phyloP scores from a whole-genome alignment of 2,797 vertebrate species.

The Sebastes diploproa region DNA sequence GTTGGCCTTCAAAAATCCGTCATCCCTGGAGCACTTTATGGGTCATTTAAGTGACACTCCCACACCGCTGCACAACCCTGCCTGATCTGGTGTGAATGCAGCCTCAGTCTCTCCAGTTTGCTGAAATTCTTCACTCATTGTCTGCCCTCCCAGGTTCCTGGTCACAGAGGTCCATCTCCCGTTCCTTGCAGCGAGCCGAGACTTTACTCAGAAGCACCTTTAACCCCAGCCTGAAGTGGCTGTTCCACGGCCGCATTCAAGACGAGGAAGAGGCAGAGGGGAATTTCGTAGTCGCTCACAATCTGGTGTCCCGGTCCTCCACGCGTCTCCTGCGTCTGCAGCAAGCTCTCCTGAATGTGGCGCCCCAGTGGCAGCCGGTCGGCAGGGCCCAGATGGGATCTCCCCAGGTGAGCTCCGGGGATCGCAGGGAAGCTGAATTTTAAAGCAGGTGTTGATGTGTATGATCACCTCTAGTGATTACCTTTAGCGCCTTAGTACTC shows the following conservation, averaged over 20 bases:
- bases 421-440: background rate
- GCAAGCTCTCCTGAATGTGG: slow-evolving; percentile 62
- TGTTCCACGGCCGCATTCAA: slow-evolving; percentile 46
- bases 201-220: slow-evolving; percentile 61
- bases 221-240: slow-evolving; percentile 72
- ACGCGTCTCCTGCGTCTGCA: slow-evolving; percentile 67
- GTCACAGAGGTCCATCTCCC: slow-evolving; percentile 62
- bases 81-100: too few species aligned
- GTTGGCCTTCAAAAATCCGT: too few species aligned
- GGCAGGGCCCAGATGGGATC: background rate
- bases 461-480: background rate
- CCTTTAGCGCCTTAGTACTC: background rate
- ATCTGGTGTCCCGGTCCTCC: slow-evolving; percentile 71
- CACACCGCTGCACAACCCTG: too few species aligned
- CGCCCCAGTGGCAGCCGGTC: slow-evolving; percentile 64
- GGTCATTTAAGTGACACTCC: too few species aligned
- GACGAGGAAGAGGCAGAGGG: slow-evolving; percentile 64
- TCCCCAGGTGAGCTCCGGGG: slow-evolving; percentile 33
- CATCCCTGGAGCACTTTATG: too few species aligned
- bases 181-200: slow-evolving; percentile 71
- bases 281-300: slow-evolving; percentile 60
- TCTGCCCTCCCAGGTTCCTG: slow-evolving; percentile 39
- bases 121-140: background rate
- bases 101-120: background rate
- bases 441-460: background rate